Conservation (phyloP, 2,888 invertebrate species). For the Galerucella pusilla region DNA sequence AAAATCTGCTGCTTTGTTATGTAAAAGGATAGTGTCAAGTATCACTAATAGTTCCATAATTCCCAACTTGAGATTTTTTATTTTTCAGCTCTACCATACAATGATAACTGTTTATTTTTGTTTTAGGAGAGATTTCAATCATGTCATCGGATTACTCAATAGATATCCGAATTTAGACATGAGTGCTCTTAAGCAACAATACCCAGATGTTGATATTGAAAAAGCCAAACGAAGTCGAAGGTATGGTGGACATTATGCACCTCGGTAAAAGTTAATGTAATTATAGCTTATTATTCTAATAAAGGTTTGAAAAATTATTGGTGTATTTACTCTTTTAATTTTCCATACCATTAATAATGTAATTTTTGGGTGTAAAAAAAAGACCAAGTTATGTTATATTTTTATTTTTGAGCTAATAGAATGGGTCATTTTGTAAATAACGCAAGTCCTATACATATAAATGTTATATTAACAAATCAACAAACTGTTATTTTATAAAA, state of each 20-base stretch:
- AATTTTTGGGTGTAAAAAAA: not conserved
- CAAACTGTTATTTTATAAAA: not conserved
- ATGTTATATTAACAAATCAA: slow-evolving; percentile 11
- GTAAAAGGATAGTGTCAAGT: too few relatives aligned
- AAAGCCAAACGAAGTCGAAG: slow-evolving; percentile 70
- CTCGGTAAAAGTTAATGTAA: slow-evolving; percentile 45
- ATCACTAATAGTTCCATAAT: not conserved
- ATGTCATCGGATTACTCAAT: slow-evolving; percentile 76
- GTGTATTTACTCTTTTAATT: not conserved
- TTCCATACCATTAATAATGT: not conserved
- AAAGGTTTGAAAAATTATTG: not conserved
- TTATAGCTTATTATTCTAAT: slow-evolving; percentile 12
- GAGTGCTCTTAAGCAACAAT: slow-evolving; percentile 76
- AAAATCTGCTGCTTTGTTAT: slow-evolving; percentile 25
- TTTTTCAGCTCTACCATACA: not conserved
- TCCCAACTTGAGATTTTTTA: not conserved
- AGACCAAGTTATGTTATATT: not conserved
- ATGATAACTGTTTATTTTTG: slow-evolving; percentile 18
- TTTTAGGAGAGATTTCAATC: slow-evolving; percentile 72
- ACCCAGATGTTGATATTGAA: slow-evolving; percentile 81
- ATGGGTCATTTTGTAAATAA: slow-evolving; percentile 3
- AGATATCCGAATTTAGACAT: slow-evolving; percentile 82
- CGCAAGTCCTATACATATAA: not conserved
- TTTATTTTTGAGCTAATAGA: slow-evolving; percentile 9
- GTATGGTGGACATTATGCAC: slow-evolving; percentile 59